Evolutionary conservation across 2,888 invertebrate species (phyloP).

Genomic region (Gerris lacustris): DNA sequence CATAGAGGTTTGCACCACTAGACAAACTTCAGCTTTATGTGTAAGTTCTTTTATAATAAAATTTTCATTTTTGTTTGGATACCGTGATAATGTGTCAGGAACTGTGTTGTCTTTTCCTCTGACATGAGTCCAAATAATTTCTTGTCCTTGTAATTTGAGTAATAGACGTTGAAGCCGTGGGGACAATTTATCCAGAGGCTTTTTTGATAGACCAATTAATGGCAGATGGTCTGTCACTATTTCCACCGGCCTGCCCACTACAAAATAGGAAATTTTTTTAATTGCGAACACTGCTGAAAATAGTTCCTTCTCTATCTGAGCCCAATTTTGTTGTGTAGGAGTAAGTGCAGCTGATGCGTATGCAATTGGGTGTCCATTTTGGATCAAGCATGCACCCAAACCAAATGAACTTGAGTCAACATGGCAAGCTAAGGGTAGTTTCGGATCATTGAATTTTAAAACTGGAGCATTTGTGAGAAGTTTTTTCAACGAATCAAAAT

Average conservation of each 20-base stretch:
- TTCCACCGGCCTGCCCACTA: not conserved
- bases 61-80: not conserved
- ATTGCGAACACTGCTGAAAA: not conserved
- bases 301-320: not conserved
- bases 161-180: not conserved
- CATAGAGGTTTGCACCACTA: not conserved
- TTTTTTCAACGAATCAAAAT: not conserved
- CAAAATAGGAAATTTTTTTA: not conserved
- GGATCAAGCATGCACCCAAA: not conserved
- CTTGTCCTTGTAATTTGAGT: not conserved
- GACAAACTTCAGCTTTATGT: not conserved
- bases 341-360: not conserved
- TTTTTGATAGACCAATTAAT: not conserved
- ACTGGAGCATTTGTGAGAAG: not conserved
- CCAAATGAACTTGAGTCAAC: not conserved
- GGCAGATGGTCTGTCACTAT: not conserved
- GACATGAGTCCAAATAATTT: not conserved
- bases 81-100: not conserved
- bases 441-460: not conserved
- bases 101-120: constrained; percentile 1
- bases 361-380: not conserved
- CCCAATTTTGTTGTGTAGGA: not conserved
- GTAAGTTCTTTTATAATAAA: not conserved
- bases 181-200: not conserved
- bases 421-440: not conserved